phyloP scores from a whole-genome alignment of 2,888 invertebrate species.

The Dynastes tityus region DNA sequence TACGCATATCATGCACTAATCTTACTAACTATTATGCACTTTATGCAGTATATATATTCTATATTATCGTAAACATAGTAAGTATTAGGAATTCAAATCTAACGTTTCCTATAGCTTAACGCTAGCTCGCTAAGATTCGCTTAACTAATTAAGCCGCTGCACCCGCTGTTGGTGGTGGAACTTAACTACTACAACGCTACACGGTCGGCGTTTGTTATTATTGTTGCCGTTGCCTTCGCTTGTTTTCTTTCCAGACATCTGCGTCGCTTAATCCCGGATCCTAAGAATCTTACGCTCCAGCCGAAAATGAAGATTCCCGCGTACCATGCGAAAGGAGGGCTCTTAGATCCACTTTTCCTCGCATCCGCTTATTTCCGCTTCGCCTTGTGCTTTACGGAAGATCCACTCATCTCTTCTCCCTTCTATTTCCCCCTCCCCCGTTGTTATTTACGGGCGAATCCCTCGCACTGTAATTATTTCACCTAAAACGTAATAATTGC shows the following conservation, averaged over 20 bases:
- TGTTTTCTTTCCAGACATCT: constrained; percentile 35
- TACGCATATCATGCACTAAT: too few species aligned
- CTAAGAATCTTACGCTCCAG: constrained; percentile 25
- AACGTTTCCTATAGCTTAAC: too few species aligned
- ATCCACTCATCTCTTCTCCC: not conserved
- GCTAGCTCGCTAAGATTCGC: too few species aligned
- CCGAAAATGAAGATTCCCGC: constrained; percentile 17
- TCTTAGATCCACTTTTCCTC: constrained; percentile 1
- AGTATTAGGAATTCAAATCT: too few species aligned
- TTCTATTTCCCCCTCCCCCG: not conserved
- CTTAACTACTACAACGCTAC: not conserved
- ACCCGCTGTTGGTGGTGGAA: too few species aligned
- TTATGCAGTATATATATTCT: too few species aligned
- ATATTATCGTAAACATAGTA: too few species aligned
- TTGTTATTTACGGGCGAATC: constrained; percentile 28
- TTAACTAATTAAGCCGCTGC: too few species aligned
- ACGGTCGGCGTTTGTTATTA: too few species aligned
- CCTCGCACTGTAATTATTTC: constrained; percentile 28
- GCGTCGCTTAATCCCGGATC: constrained; percentile 26
- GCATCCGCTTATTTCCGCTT: not conserved
- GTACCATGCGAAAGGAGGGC: too few species aligned
- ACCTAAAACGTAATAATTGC: constrained; percentile 38
- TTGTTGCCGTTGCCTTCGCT: not conserved
- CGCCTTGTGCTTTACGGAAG: not conserved
- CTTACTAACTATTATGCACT: too few species aligned